phyloP scores from a whole-genome alignment of 2,888 invertebrate species.

The Ophion costatus region DNA sequence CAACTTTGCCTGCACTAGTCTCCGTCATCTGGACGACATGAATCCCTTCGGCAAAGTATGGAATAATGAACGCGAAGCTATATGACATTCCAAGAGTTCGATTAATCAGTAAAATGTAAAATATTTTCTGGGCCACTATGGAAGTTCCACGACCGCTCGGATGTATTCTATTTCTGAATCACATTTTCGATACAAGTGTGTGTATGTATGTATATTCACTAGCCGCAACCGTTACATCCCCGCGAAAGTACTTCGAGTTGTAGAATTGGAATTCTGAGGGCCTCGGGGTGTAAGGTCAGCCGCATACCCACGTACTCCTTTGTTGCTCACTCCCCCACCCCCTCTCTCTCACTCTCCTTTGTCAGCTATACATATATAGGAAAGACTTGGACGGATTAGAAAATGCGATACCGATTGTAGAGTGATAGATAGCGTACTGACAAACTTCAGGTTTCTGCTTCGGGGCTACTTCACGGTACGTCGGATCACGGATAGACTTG shows the following conservation, averaged over 20 bases:
- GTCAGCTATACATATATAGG: neutral
- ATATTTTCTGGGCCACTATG: slow-evolving; percentile 14
- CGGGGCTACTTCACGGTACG: slow-evolving; percentile 58
- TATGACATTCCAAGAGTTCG: slow-evolving; percentile 22
- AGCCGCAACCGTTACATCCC: slow-evolving; percentile 14
- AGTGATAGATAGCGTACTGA: slow-evolving; percentile 50
- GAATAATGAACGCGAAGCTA: slow-evolving; percentile 39
- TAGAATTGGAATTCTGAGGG: slow-evolving; percentile 34
- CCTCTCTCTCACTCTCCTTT: neutral
- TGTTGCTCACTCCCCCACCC: neutral
- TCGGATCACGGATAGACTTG: slow-evolving; percentile 53
- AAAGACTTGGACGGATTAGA: slow-evolving; percentile 1
- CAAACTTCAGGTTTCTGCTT: slow-evolving; percentile 56
- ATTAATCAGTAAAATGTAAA: slow-evolving; percentile 18
- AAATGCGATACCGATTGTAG: slow-evolving; percentile 33
- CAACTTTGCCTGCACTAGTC: slow-evolving; percentile 7
- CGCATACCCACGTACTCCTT: slow-evolving; percentile 3
- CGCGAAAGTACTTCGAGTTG: slow-evolving; percentile 22
- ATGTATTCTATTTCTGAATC: neutral
- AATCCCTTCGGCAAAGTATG: slow-evolving; percentile 31
- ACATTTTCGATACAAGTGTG: neutral
- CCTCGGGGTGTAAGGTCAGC: slow-evolving; percentile 45
- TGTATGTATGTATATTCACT: neutral
- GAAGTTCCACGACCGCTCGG: slow-evolving; percentile 24
- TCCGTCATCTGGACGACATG: slow-evolving; percentile 16